These are phyloP conservation scores for Odontamblyopus lacepedii DNA, from an alignment of 2,797 vertebrate genomes.

Conservation along the genomic window DNA sequence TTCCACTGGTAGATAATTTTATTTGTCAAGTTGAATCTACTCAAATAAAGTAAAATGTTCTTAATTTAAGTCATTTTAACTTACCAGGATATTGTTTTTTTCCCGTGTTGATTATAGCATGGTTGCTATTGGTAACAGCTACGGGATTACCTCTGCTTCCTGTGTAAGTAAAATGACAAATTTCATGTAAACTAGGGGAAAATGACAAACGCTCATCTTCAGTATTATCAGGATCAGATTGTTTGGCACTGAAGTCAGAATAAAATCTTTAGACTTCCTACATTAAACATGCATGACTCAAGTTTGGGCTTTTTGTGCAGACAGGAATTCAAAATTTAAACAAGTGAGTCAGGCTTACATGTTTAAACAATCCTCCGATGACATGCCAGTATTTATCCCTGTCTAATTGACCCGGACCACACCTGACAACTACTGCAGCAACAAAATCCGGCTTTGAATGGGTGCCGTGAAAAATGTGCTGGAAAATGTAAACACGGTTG, in stretches of 20 bases:
- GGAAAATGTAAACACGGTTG: conserved; percentile 61
- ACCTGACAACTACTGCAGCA: conserved; percentile 31
- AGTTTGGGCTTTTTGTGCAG: neutral
- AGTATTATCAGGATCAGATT: neutral
- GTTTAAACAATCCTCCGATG: conserved; percentile 61
- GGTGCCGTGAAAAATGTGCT: conserved; percentile 42
- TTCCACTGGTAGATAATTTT: too few species aligned
- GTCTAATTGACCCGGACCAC: conserved; percentile 44
- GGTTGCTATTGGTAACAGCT: too few species aligned
- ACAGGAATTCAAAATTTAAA: conserved; percentile 38
- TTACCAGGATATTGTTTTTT: too few species aligned
- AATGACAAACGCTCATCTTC: neutral
- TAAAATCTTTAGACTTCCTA: neutral
- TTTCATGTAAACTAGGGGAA: neutral
- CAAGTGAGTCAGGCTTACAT: conserved; percentile 50
- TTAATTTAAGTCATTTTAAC: too few species aligned
- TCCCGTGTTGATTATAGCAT: too few species aligned
- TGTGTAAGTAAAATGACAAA: too few species aligned
- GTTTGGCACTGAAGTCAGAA: neutral
- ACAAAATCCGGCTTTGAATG: conserved; percentile 16
- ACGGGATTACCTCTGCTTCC: too few species aligned
- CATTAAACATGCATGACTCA: neutral
- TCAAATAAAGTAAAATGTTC: too few species aligned
- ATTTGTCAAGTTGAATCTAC: too few species aligned
- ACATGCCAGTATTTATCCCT: conserved; percentile 35